Percentiles rank a stretch among this genome's conserved stretches.
These are phyloP conservation scores for Ostrea denselamellosa DNA, from an alignment of 1,140 invertebrate species.

Conservation along the genomic window DNA sequence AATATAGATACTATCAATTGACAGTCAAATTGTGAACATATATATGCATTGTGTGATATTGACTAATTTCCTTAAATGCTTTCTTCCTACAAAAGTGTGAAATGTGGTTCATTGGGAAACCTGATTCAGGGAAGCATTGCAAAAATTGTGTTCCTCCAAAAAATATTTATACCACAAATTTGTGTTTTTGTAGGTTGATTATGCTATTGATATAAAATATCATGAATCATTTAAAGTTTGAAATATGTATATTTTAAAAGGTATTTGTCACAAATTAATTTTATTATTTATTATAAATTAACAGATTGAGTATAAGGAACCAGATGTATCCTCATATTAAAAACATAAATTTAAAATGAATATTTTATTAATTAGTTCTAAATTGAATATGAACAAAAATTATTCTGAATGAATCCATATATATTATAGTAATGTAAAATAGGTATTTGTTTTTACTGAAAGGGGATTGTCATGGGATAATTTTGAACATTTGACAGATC, in stretches of 20 bases:
- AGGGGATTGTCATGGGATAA: background rate
- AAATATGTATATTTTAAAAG: background rate
- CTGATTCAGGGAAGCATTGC: background rate
- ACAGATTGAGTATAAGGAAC: no score
- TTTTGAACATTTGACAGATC: background rate
- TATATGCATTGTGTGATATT: background rate
- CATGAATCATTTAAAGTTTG: background rate
- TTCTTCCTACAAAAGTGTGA: constrained; percentile 17
- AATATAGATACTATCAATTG: background rate
- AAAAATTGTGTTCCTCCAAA: background rate
- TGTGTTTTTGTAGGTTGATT: background rate
- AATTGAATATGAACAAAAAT: no score
- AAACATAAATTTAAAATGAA: no score
- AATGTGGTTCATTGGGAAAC: background rate
- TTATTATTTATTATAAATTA: no score
- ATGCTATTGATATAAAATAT: background rate
- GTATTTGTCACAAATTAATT: no score
- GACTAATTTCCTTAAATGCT: background rate
- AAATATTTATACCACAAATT: constrained; percentile 8
- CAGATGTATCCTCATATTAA: no score
- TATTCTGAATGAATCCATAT: no score
- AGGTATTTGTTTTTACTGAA: background rate
- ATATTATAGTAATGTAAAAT: no score
- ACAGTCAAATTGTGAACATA: constrained; percentile 18
- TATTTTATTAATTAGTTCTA: no score